phyloP scores from a whole-genome alignment of 2,888 invertebrate species.

The Cryptus viduatorius region DNA sequence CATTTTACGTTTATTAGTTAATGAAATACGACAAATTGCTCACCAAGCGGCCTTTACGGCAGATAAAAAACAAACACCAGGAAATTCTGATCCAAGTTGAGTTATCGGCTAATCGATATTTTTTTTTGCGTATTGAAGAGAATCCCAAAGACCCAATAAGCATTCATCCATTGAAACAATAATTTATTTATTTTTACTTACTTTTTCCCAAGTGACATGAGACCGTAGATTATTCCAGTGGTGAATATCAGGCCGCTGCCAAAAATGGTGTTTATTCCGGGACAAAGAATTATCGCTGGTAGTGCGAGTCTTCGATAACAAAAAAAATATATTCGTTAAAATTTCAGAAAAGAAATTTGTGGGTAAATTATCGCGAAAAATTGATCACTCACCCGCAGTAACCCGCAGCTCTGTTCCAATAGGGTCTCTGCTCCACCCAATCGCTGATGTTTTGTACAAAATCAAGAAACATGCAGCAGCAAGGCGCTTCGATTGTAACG shows the following conservation, averaged over 20 bases:
- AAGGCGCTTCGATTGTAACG: slow-evolving; percentile 97
- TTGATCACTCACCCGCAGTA: slow-evolving; percentile 92
- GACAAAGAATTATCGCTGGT: slow-evolving; percentile 92
- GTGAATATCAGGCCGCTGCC: slow-evolving; percentile 95
- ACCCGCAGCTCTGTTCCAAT: slow-evolving; percentile 94
- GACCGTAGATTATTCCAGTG: slow-evolving; percentile 95
- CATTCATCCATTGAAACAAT: slow-evolving; percentile 10
- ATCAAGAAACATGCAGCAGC: slow-evolving; percentile 98
- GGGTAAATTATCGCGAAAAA: not conserved
- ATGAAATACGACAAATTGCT: slow-evolving; percentile 17
- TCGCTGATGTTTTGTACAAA: slow-evolving; percentile 95
- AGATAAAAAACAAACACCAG: slow-evolving; percentile 1
- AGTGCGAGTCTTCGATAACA: slow-evolving; percentile 89
- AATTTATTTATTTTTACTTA: slow-evolving; percentile 86
- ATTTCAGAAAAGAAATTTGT: not conserved
- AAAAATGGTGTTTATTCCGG: slow-evolving; percentile 91
- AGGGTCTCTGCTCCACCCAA: slow-evolving; percentile 93
- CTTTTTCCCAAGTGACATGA: slow-evolving; percentile 98
- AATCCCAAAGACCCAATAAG: slow-evolving; percentile 63
- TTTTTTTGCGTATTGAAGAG: not conserved
- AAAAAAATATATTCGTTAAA: not conserved
- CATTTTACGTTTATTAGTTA: slow-evolving; percentile 30
- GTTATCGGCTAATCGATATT: not conserved
- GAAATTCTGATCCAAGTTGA: slow-evolving; percentile 7
- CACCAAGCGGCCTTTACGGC: not conserved